These are phyloP conservation scores for Xenops minutus DNA, from an alignment of 2,797 vertebrate species.

Conservation along the genomic window DNA sequence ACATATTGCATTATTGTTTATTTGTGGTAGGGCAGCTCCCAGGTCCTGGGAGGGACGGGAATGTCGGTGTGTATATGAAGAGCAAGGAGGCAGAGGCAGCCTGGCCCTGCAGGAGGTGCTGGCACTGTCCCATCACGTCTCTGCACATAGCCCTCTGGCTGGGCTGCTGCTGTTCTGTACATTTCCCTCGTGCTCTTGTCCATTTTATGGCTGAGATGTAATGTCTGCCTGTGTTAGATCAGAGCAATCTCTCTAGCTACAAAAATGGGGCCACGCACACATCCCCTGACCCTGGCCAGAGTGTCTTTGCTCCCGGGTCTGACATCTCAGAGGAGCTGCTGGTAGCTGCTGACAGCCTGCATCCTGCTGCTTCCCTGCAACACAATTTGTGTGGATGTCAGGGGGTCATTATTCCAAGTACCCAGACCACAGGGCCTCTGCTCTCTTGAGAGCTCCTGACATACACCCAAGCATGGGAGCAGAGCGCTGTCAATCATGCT, in stretches of 20 bases:
- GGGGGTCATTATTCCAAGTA: background rate
- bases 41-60: background rate
- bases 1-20: background rate
- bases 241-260: background rate
- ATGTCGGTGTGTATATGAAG: rapidly evolving
- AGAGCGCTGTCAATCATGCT: background rate
- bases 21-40: background rate
- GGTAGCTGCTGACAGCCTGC: background rate
- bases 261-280: background rate
- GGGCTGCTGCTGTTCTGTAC: background rate
- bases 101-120: background rate
- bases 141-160: background rate
- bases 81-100: background rate
- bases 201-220: background rate
- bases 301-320: background rate
- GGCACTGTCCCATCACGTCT: background rate
- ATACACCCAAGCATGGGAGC: background rate
- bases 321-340: background rate
- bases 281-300: background rate
- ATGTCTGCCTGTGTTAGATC: background rate
- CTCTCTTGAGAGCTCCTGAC: background rate
- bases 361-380: background rate
- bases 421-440: background rate
- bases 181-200: background rate
- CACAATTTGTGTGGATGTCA: background rate